A percentile compares a stretch with the other conserved stretches of the same genome.
Evolutionary conservation across 2,888 invertebrate species (phyloP).

Genomic region (Phorcus lineatus): DNA sequence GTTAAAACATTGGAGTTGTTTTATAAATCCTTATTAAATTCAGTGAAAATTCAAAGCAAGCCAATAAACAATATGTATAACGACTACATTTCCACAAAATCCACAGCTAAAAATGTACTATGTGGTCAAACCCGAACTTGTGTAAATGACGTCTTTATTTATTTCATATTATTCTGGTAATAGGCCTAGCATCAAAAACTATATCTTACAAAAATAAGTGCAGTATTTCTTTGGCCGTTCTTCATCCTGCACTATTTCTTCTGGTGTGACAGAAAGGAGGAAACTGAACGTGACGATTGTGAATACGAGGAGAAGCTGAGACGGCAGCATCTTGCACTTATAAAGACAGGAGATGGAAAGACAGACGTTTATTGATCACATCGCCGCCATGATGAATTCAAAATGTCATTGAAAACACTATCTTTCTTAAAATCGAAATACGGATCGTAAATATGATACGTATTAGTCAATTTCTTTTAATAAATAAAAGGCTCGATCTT

Average conservation of each 20-base stretch:
- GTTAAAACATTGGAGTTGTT: too few species aligned
- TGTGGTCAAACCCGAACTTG: too few species aligned
- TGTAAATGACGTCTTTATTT: background rate
- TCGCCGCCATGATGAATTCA: background rate
- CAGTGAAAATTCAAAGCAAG: too few species aligned
- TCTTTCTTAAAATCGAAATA: too few species aligned
- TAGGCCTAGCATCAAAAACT: background rate
- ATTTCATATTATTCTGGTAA: too few species aligned
- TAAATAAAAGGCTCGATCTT: too few species aligned
- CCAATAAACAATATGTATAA: too few species aligned
- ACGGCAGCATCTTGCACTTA: background rate
- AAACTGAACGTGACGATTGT: background rate
- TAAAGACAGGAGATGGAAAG: background rate
- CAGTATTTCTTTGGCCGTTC: conserved; percentile 49
- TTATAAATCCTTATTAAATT: too few species aligned
- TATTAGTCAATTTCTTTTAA: too few species aligned
- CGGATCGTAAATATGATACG: too few species aligned
- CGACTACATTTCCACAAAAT: too few species aligned
- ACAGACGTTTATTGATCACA: background rate
- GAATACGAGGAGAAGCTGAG: background rate
- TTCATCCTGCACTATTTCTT: conserved; percentile 40
- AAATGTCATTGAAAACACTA: background rate
- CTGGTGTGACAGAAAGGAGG: background rate
- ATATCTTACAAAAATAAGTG: conserved; percentile 56
- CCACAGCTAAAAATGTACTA: too few species aligned